Conservation (phyloP, 2,888 invertebrate species). For the Phanerotoma sp. region DNA sequence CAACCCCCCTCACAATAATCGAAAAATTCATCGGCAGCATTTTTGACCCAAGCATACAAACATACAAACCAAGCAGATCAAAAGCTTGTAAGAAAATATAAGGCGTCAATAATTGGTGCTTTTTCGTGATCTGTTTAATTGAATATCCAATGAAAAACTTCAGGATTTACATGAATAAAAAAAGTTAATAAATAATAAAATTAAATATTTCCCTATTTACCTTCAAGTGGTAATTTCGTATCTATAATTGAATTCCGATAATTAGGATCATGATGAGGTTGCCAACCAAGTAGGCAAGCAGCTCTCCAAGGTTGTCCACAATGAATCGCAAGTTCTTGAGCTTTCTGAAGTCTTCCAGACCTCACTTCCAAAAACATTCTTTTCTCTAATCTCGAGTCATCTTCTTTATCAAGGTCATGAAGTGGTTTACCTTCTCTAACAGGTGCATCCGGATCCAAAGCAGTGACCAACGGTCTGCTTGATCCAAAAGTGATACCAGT, state of each 20-base stretch:
- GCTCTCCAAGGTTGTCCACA: conserved; percentile 93
- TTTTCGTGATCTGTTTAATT: no score
- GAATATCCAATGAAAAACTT: no score
- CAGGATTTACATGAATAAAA: no score
- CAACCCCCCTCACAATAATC: no score
- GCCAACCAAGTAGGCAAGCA: conserved; percentile 88
- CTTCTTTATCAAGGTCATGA: conserved; percentile 85
- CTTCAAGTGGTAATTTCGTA: conserved; percentile 66
- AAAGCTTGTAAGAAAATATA: no score
- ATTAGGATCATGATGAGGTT: conserved; percentile 83
- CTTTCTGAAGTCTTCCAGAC: conserved; percentile 83
- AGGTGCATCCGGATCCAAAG: conserved; percentile 89
- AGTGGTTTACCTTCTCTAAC: conserved; percentile 73
- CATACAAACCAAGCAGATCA: no score
- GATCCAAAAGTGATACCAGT: conserved; percentile 64
- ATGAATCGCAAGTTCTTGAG: conserved; percentile 78
- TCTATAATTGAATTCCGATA: conserved; percentile 54
- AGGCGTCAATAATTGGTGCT: no score
- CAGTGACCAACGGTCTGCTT: conserved; percentile 64
- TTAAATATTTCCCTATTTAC: no score
- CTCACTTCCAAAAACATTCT: conserved; percentile 64
- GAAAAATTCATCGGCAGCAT: no score
- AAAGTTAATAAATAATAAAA: no score
- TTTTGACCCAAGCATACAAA: no score
- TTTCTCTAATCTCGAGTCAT: conserved; percentile 62